Base-by-base conservation (phyloP, 2,113 vertebrate species). In the Nesospiza acunhae region DNA sequence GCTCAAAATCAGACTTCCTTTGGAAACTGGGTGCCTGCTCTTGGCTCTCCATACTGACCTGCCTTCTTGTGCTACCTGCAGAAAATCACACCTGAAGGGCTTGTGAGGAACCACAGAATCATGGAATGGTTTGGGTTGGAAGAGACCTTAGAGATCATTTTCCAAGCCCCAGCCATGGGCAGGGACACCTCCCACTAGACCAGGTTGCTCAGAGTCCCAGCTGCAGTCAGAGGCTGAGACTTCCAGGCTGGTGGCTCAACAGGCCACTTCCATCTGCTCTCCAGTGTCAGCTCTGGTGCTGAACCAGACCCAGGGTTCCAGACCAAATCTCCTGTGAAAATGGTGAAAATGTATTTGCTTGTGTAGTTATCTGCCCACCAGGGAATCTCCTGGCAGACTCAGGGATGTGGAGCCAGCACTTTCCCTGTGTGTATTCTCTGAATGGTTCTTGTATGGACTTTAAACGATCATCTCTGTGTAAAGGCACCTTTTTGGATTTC, bases 31-130 rank as follows among this genome's bases (percentile, higher is more conserved):
- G 46, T 35, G 3, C 37, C 24, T 52, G 42, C 7, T 31, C 30
- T n/a, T 63, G 49, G 35, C 47, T 84, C 24, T 64, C 62, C 59
- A 12, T 1, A 0, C 27, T 15, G 31, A n/a, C 15, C 31, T 84
- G 7, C 31, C 3, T 4, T 5, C 56, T 47, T 42, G 26, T 67
- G 35, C 26, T 5, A 5, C 1, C 0, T 28, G 60, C 47, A 70
- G 39, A 49, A 75, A 62, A 39, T 28, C 24, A 7, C 12, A 1
- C 19, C 41, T 44, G 37, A 49, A 59, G 47, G 42, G 10, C 63
- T 76, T 37, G 23, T n/a, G 58, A 55, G 80, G 49, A 24, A 17
- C 53, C 49, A 41, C 1, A 30, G 55, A 37, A 11, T 31, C 41
- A 11, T 41, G 41, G 47, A 23, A 60, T 30, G 24, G 15, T 47